These are phyloP conservation scores for Calypte anna DNA, from an alignment of 2,113 vertebrate genomes.

Conservation along the genomic window DNA sequence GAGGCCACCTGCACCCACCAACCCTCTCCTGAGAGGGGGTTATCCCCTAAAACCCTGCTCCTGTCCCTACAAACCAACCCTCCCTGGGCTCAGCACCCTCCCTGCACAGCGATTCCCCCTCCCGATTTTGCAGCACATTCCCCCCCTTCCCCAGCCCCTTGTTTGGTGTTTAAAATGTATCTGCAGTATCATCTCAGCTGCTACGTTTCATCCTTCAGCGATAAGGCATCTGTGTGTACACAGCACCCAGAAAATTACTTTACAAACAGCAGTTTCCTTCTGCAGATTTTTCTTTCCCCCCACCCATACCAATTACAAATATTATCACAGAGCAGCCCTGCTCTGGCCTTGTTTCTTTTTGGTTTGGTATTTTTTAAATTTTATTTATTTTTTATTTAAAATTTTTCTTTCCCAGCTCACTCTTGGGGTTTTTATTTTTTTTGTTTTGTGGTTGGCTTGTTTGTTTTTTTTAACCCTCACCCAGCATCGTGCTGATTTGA, in stretches of 20 bases:
- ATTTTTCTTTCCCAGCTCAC: background rate
- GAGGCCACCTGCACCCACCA: background rate
- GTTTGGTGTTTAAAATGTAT: constrained; percentile 29
- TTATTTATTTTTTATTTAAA: constrained; percentile 56
- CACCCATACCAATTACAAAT: constrained; percentile 56
- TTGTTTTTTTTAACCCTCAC: background rate
- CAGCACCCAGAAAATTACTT: background rate
- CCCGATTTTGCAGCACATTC: accelerated
- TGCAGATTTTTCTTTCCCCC: constrained; percentile 13
- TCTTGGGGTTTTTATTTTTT: background rate
- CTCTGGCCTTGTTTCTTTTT: constrained; percentile 45
- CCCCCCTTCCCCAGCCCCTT: background rate
- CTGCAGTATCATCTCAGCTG: constrained; percentile 61
- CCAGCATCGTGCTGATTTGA: constrained; percentile 62
- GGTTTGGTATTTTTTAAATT: no score
- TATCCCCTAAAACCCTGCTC: background rate
- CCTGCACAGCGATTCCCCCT: accelerated
- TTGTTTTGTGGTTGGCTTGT: no score
- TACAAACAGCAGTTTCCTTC: background rate
- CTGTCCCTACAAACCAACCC: no score
- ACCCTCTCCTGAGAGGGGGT: background rate
- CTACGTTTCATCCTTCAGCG: constrained; percentile 75
- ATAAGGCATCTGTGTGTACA: constrained; percentile 71
- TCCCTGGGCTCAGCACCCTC: background rate
- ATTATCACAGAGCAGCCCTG: constrained; percentile 67